Evolutionary conservation across 1,140 invertebrate genomes (phyloP).

Genomic region (Pseudomyrmex concolor): DNA sequence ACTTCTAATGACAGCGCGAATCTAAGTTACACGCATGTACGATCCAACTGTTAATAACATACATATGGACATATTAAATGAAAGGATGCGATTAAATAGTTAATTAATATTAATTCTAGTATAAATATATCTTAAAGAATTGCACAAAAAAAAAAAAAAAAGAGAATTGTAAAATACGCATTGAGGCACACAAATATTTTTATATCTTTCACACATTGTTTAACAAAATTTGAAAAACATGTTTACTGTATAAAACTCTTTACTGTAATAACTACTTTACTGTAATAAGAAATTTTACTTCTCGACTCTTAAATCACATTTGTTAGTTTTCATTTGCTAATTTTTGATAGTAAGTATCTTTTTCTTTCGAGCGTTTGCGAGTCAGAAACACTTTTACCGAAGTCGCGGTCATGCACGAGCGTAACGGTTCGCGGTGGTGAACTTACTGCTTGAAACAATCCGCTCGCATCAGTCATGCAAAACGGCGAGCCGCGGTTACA

Average conservation of each 20-base stretch:
- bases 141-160: too few species aligned
- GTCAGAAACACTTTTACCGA: slow-evolving; percentile 20
- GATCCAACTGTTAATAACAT: not conserved
- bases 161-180: not conserved
- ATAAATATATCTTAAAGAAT: not conserved
- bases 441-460: slow-evolving; percentile 52
- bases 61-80: too few species aligned
- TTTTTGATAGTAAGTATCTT: not conserved
- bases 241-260: not conserved
- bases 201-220: not conserved
- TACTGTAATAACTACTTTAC: not conserved
- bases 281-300: too few species aligned
- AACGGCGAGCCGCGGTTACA: slow-evolving; percentile 25
- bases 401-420: slow-evolving; percentile 32
- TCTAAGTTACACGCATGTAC: slow-evolving; percentile 9
- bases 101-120: not conserved
- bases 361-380: not conserved
- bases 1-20: not conserved
- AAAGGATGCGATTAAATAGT: too few species aligned
- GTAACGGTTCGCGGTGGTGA: slow-evolving; percentile 47
- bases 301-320: not conserved
- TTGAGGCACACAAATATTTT: not conserved
- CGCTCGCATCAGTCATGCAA: slow-evolving; percentile 47
- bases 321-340: not conserved
- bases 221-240: not conserved